A percentile compares a stretch with the other conserved stretches of the same genome.
These are phyloP conservation scores for Asteroscopus sphinx DNA, from an alignment of 2,888 invertebrate genomes.

Conservation along the genomic window DNA sequence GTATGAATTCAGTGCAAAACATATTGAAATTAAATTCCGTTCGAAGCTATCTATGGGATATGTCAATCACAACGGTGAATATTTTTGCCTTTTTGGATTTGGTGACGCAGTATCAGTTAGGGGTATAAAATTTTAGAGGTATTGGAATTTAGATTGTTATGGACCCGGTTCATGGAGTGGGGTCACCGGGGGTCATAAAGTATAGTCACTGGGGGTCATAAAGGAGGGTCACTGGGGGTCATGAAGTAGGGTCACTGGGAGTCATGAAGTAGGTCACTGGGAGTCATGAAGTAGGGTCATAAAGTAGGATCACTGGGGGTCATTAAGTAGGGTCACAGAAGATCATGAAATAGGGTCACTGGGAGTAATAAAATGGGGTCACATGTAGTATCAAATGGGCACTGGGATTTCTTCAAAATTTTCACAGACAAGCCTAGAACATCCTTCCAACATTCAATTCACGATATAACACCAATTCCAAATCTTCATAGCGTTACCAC, in stretches of 20 bases:
- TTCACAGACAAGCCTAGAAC: slow-evolving; percentile 17
- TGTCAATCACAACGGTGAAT: slow-evolving; percentile 23
- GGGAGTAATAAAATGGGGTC: too few relatives aligned
- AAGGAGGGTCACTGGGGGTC: too few relatives aligned
- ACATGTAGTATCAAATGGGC: too few relatives aligned
- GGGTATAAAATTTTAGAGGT: not conserved
- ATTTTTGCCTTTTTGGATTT: slow-evolving; percentile 9
- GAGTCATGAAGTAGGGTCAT: too few relatives aligned
- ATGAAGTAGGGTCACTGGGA: too few relatives aligned
- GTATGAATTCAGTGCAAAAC: slow-evolving; percentile 50
- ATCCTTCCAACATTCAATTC: slow-evolving; percentile 12
- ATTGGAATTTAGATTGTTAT: slow-evolving; percentile 1
- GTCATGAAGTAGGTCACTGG: too few relatives aligned
- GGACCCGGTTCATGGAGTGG: too few relatives aligned
- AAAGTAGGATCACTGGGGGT: too few relatives aligned
- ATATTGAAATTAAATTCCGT: slow-evolving; percentile 61
- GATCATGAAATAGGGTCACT: too few relatives aligned
- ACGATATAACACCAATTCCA: slow-evolving; percentile 13
- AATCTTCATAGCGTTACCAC: slow-evolving; percentile 37
- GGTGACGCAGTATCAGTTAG: not conserved
- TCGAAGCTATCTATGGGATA: slow-evolving; percentile 21
- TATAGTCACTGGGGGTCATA: too few relatives aligned
- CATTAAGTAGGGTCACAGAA: too few relatives aligned
- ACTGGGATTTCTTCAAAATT: too few relatives aligned
- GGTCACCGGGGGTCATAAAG: not conserved